These are phyloP conservation scores for Polydrusus tereticollis DNA, from an alignment of 2,888 invertebrate genomes.

Conservation along the genomic window DNA sequence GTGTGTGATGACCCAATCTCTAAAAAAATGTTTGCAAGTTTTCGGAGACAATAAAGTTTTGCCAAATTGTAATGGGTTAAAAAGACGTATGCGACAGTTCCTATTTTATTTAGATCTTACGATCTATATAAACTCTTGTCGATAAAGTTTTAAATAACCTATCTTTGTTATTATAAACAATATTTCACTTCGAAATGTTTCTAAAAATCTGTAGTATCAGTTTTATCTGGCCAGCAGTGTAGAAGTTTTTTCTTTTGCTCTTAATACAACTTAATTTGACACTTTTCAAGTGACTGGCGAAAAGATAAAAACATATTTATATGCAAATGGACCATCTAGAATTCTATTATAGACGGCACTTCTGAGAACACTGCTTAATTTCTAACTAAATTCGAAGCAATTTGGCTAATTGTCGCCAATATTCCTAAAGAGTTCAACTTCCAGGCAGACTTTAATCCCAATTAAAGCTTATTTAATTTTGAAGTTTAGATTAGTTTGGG, in stretches of 20 bases:
- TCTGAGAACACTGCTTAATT: constrained; percentile 45
- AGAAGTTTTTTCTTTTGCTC: background rate
- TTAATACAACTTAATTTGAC: background rate
- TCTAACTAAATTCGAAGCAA: constrained; percentile 48
- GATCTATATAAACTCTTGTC: too few species aligned
- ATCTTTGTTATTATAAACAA: too few species aligned
- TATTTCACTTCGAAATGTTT: too few species aligned
- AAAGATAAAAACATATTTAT: constrained; percentile 46
- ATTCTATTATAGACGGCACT: constrained; percentile 50
- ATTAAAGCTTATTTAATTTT: constrained; percentile 47
- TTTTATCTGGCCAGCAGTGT: too few species aligned
- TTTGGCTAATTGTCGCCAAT: constrained; percentile 50
- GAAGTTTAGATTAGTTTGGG: constrained; percentile 37
- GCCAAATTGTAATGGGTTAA: too few species aligned
- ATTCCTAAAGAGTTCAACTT: constrained; percentile 48
- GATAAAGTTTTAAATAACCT: too few species aligned
- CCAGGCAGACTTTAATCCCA: constrained; percentile 41
- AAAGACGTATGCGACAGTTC: too few species aligned
- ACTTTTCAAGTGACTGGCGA: constrained; percentile 6
- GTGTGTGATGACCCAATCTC: too few species aligned
- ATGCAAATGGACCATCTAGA: constrained; percentile 47
- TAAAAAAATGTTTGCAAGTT: too few species aligned
- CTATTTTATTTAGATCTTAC: too few species aligned
- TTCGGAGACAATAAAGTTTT: too few species aligned
- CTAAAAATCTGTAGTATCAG: too few species aligned